Evolutionary conservation across 2,113 vertebrate genomes (phyloP).

Genomic region (Elephantulus edwardii): DNA sequence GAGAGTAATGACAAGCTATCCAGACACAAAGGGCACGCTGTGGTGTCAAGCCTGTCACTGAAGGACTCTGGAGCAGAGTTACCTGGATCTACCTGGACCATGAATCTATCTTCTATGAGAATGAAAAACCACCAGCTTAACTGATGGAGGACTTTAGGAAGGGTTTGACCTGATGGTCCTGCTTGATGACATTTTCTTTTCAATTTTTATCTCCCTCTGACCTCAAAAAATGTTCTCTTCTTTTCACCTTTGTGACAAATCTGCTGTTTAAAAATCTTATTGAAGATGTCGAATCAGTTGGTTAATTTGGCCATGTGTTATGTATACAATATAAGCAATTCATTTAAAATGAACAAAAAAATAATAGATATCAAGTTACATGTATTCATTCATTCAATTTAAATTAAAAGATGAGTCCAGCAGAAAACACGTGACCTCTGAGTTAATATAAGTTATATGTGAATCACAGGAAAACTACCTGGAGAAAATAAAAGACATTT

Average conservation of each 20-base stretch:
- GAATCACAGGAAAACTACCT: no score
- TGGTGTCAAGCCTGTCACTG: neutral
- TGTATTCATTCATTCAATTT: neutral
- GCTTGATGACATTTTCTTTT: neutral
- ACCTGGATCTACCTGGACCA: neutral
- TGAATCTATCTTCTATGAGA: neutral
- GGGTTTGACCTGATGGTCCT: neutral
- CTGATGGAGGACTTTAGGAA: neutral
- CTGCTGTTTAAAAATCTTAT: neutral
- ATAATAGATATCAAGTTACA: neutral
- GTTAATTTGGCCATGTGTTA: neutral
- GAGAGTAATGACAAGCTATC: neutral
- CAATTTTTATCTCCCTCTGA: neutral
- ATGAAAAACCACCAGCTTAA: neutral
- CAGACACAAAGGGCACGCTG: neutral
- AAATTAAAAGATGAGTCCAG: slow-evolving; percentile 25
- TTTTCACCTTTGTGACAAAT: neutral
- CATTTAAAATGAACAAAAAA: neutral
- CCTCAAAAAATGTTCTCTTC: neutral
- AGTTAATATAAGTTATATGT: neutral
- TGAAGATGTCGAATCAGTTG: neutral
- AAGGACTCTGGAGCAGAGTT: neutral
- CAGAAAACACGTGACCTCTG: no score
- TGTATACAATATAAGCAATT: neutral
- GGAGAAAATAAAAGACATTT: no score